Evolutionary conservation across 1,140 invertebrate genomes (phyloP).

Genomic region (Dendroctonus valens): DNA sequence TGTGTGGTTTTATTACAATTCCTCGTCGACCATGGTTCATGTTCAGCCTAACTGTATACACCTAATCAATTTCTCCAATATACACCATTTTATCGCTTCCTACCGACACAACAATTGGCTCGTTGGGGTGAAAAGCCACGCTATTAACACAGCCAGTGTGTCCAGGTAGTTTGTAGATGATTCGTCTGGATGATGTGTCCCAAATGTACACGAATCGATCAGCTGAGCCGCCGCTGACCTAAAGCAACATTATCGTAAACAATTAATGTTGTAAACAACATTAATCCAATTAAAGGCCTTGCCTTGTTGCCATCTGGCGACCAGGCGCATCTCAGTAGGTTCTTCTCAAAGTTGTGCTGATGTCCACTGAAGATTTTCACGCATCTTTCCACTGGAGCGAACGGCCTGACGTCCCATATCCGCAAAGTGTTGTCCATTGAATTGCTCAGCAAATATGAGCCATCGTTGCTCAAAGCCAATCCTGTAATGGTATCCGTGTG

Average conservation of each 20-base stretch:
- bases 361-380: constrained; percentile 82
- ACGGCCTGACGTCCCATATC: constrained; percentile 79
- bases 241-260: neutral
- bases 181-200: constrained; percentile 88
- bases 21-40: too few species aligned
- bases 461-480: constrained; percentile 89
- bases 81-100: constrained; percentile 97
- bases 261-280: neutral
- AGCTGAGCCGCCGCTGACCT: constrained; percentile 81
- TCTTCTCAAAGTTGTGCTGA: constrained; percentile 98
- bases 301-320: constrained; percentile 80
- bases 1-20: too few species aligned
- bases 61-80: constrained; percentile 87
- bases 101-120: constrained; percentile 91
- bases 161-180: constrained; percentile 96
- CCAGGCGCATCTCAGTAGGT: constrained; percentile 86
- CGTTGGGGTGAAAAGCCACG: constrained; percentile 92
- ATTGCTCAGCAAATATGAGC: constrained; percentile 92
- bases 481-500: constrained; percentile 96
- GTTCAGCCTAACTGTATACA: too few species aligned
- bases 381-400: constrained; percentile 86
- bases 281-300: neutral
- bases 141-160: constrained; percentile 98
- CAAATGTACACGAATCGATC: constrained; percentile 96
- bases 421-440: constrained; percentile 93